These are phyloP conservation scores for Cacatua alba DNA, from an alignment of 2,113 vertebrate species.

Conservation along the genomic window DNA sequence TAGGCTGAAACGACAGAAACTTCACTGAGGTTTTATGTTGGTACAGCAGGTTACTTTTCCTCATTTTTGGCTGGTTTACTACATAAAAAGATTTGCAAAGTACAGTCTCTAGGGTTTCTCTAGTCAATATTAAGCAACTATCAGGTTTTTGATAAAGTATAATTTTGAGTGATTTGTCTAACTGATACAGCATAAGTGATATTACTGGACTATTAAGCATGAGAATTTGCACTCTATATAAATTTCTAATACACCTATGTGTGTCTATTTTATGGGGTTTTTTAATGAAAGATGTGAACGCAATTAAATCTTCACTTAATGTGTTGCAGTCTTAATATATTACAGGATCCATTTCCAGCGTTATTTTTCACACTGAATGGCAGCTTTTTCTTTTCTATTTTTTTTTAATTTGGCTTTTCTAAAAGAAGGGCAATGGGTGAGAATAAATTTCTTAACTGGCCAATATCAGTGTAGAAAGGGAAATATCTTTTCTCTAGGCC, in stretches of 20 bases:
- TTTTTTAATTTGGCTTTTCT: neutral
- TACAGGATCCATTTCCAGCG: neutral
- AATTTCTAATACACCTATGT: neutral
- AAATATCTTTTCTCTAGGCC: neutral
- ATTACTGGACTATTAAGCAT: neutral
- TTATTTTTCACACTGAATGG: neutral
- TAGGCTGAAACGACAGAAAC: neutral
- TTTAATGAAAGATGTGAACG: neutral
- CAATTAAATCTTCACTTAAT: neutral
- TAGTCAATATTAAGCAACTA: neutral
- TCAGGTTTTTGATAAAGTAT: neutral
- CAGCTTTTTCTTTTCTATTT: neutral
- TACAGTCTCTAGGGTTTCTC: neutral
- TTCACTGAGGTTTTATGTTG: neutral
- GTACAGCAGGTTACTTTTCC: neutral
- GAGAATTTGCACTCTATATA: neutral
- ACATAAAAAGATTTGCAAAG: neutral
- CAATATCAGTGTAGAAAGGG: neutral
- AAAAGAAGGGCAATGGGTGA: neutral
- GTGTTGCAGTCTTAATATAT: neutral
- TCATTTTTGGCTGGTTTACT: neutral
- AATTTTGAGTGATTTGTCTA: neutral
- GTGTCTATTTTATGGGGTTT: neutral
- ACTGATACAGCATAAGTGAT: neutral
- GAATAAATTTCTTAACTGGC: neutral